Percentiles rank a stretch among this genome's conserved stretches.
These are phyloP conservation scores for Lathamus discolor DNA, from an alignment of 2,113 vertebrate genomes.

Conservation along the genomic window DNA sequence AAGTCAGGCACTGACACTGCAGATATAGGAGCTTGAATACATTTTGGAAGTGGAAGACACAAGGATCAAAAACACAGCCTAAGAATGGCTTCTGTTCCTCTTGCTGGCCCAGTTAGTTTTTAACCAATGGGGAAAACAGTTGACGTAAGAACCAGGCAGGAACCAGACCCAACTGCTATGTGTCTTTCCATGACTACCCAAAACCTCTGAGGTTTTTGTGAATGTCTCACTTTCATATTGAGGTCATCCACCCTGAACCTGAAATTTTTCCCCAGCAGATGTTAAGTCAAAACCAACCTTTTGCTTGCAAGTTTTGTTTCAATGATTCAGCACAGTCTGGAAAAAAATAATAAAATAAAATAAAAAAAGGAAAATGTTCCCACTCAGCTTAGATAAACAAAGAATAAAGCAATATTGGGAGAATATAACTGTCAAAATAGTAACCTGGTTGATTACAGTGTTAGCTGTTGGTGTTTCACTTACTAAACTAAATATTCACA, in stretches of 20 bases:
- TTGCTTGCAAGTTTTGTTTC: background rate
- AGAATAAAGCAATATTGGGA: background rate
- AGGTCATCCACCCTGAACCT: background rate
- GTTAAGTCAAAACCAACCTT: background rate
- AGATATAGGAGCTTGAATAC: background rate
- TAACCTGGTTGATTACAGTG: constrained; percentile 26
- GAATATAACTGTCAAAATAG: background rate
- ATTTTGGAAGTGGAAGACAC: background rate
- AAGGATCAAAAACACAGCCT: background rate
- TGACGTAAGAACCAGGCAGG: background rate
- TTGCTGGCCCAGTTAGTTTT: background rate
- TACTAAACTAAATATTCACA: constrained; percentile 19
- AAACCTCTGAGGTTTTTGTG: background rate
- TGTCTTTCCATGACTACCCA: background rate
- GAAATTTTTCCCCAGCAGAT: background rate
- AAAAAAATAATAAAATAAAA: background rate
- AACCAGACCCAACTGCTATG: background rate
- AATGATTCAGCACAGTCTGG: background rate
- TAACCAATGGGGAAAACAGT: background rate
- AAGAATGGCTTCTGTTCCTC: background rate
- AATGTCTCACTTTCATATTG: background rate
- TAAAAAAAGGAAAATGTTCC: background rate
- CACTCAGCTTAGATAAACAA: background rate
- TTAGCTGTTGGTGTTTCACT: constrained; percentile 54
- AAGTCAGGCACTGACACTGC: background rate